Base-by-base conservation (phyloP, 2,888 invertebrate species). In the Plusia festucae region DNA sequence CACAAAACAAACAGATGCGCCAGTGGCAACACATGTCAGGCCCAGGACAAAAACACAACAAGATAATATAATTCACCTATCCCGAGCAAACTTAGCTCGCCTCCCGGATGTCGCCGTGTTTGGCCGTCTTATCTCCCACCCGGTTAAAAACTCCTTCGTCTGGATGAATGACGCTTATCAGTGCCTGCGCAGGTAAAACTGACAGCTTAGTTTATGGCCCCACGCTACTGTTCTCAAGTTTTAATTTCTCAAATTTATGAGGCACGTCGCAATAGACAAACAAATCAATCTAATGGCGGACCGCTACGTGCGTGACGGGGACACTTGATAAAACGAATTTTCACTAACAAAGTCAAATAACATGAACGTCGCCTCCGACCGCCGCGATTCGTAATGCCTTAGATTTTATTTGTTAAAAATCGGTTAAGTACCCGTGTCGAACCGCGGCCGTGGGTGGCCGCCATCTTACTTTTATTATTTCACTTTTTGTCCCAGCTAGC, bases 331-430 rank as follows among this genome's bases (percentile, higher is more conserved):
- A 86, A 88, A 86, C 85, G 82, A 84, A 88, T 90, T 88, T 85
- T 83, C 82, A 82, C 84, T 84, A 87, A 90, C 89, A 87, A 90
- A 88, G 86, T 90, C 89, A 90, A 90, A 90, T 88, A 88, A 85
- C 83, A 79, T 82, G 85, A 88, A 85, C 85, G 85, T 85, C 86
- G 87, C 87, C 87, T 86, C 88, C 89, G 85, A 87, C 85, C 88
- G 85, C 85, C 88, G 82, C 92, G 87, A 95, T 95, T 95, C 93
- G 95, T 94, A 91, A 95, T 93, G 95, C 91, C 91, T 93, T 93
- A 93, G 93, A 93, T 94, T 95, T 95, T 95, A 95, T 95, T 95
- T 95, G 95, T 94, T 93, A 92, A 92, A 94, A 94, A 95, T 95
- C 95, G 93, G 93, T 94, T 95, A 95, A 95, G 95, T 95, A 94